Evolutionary conservation across 1,140 invertebrate species (phyloP).

Genomic region (Dreissena polymorpha): DNA sequence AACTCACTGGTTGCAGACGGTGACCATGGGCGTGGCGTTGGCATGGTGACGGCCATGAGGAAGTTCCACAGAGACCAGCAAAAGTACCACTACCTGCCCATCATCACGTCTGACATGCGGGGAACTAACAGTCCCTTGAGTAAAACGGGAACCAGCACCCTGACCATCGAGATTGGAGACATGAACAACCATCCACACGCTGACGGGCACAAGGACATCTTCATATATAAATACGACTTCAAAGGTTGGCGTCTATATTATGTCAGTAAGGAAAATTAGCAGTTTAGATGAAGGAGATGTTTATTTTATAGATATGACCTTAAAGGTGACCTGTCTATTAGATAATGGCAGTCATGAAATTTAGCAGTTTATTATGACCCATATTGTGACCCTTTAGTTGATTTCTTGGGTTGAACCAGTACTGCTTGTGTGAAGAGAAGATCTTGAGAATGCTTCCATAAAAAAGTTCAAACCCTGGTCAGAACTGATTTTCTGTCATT

Average conservation of each 20-base stretch:
- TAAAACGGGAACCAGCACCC: conserved; percentile 94
- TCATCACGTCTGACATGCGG: conserved; percentile 77
- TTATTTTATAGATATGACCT: conserved; percentile 94
- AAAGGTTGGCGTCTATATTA: conserved; percentile 31
- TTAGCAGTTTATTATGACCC: no score
- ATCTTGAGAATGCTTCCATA: no score
- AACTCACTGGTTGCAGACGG: conserved; percentile 56
- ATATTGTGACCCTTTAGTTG: no score
- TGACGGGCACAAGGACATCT: conserved; percentile 96
- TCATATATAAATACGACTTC: conserved; percentile 93
- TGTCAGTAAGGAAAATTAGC: no score
- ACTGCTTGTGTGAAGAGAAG: no score
- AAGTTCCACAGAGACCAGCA: conserved; percentile 96
- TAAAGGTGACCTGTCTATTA: conserved; percentile 40
- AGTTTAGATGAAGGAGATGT: conserved; percentile 89
- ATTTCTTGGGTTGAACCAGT: no score
- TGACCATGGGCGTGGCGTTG: conserved; percentile 66
- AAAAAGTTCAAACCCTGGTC: no score
- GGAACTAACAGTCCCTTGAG: conserved; percentile 53
- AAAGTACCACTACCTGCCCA: conserved; percentile 77
- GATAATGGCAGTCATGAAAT: no score
- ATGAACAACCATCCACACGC: conserved; percentile 99
- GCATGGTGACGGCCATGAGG: conserved; percentile 61
- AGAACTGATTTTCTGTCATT: no score
- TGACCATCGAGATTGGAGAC: conserved; percentile 97